phyloP scores from a whole-genome alignment of 2,113 vertebrate genomes.

The Hydrolagus affinis region DNA sequence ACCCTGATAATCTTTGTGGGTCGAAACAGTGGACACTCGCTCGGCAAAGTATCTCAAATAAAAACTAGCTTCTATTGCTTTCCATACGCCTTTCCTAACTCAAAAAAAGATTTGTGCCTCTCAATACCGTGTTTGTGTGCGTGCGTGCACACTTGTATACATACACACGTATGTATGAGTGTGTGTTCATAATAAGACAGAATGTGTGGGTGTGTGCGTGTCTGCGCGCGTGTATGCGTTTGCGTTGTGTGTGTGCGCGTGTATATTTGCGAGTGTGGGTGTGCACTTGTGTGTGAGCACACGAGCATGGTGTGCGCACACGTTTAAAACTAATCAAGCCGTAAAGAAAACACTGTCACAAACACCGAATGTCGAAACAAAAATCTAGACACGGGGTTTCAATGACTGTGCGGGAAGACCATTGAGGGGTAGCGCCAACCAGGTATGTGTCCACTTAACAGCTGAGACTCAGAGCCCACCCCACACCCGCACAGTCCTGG shows the following conservation, averaged over 20 bases:
- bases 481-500: too few relatives aligned
- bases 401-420: background rate
- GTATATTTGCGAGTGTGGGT: too few relatives aligned
- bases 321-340: background rate
- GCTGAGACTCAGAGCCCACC: background rate
- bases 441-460: background rate
- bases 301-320: too few relatives aligned
- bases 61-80: background rate
- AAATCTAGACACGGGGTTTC: background rate
- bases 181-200: too few relatives aligned
- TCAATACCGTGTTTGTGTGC: too few relatives aligned
- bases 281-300: too few relatives aligned
- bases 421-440: background rate
- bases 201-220: too few relatives aligned
- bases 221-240: too few relatives aligned
- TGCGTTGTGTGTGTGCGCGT: too few relatives aligned
- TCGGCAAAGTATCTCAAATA: background rate
- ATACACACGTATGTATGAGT: too few relatives aligned
- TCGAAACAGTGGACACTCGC: background rate
- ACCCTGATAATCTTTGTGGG: background rate
- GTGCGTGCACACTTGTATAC: too few relatives aligned
- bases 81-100: background rate
- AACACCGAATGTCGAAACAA: constrained; percentile 5
- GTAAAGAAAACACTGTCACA: background rate
- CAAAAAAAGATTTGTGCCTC: background rate